These are phyloP conservation scores for Zaprionus davidi DNA, from an alignment of 1,140 invertebrate species.

Conservation along the genomic window DNA sequence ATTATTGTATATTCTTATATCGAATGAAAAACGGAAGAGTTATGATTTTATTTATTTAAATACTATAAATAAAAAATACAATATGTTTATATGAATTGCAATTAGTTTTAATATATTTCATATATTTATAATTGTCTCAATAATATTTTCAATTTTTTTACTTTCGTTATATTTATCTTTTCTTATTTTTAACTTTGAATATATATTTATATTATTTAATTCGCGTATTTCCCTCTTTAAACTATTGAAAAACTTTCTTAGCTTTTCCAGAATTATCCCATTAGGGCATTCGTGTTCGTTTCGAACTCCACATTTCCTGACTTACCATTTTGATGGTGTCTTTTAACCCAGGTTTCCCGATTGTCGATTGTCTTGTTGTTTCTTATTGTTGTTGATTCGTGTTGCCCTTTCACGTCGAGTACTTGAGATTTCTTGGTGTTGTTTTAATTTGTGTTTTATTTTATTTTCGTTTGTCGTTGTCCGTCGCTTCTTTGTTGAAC, in stretches of 20 bases:
- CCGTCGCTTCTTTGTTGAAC: conserved; percentile 20
- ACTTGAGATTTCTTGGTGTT: conserved; percentile 60
- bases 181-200: not conserved
- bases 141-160: not conserved
- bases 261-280: not conserved
- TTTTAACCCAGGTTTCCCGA: conserved; percentile 14
- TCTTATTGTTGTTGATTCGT: not conserved
- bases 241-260: not conserved
- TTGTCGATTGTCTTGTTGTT: not conserved
- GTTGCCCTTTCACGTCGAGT: conserved; percentile 56
- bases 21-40: not conserved
- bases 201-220: no score
- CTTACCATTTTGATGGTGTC: conserved; percentile 2
- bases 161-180: not conserved
- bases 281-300: not conserved
- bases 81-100: no score
- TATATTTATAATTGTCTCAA: not conserved
- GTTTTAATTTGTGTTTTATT: conserved; percentile 63
- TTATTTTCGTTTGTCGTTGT: conserved; percentile 20
- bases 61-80: not conserved
- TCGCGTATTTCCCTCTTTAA: not conserved
- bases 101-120: no score
- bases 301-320: not conserved
- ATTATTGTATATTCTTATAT: not conserved
- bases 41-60: no score